These are phyloP conservation scores for Sussaba pulchella DNA, from an alignment of 2,888 invertebrate genomes.

Conservation along the genomic window DNA sequence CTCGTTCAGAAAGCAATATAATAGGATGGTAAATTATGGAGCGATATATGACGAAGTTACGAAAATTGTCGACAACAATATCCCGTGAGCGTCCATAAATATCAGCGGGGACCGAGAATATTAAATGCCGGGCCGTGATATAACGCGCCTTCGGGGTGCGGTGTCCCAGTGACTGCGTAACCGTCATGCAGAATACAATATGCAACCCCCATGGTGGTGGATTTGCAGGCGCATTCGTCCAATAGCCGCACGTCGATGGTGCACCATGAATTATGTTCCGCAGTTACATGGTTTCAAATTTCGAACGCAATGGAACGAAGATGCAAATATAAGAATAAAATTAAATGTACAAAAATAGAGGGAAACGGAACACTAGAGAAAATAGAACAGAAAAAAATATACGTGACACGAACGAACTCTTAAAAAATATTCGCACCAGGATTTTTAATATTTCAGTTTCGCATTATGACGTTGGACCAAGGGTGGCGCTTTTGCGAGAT, in stretches of 20 bases:
- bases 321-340: background rate
- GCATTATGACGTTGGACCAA: background rate
- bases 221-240: slow-evolving; percentile 27
- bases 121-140: slow-evolving; percentile 57
- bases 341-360: too few species aligned
- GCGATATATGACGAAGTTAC: slow-evolving; percentile 29
- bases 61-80: slow-evolving; percentile 46
- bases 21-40: slow-evolving; percentile 41
- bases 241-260: background rate
- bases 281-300: background rate
- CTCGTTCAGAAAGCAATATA: slow-evolving; percentile 20
- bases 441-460: background rate
- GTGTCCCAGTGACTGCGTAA: slow-evolving; percentile 35
- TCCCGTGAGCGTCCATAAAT: slow-evolving; percentile 57
- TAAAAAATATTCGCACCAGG: too few species aligned
- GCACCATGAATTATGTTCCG: background rate
- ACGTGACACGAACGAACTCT: too few species aligned
- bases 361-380: too few species aligned
- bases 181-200: slow-evolving; percentile 36
- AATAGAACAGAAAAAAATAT: too few species aligned
- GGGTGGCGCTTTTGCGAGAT: background rate
- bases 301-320: background rate
- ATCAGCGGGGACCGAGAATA: slow-evolving; percentile 54
- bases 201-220: slow-evolving; percentile 29
- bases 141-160: slow-evolving; percentile 47